A percentile compares a stretch with the other conserved stretches of the same genome.
Conservation (phyloP, 2,113 vertebrate species). For the Cavia porcellus region DNA sequence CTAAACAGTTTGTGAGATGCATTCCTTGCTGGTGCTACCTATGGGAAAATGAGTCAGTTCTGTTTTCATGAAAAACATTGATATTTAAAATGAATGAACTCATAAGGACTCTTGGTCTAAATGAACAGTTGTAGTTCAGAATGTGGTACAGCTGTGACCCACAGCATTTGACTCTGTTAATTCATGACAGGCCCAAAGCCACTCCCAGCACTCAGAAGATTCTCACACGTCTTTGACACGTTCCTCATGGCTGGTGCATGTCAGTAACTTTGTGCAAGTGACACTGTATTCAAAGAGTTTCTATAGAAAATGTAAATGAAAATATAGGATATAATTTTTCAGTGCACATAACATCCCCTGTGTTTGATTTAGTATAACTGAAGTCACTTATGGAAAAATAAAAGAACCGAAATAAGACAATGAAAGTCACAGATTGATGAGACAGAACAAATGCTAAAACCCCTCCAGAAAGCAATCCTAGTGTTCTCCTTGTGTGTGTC, state of each 20-base stretch:
- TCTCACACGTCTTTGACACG: no score
- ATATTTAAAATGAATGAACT: background rate
- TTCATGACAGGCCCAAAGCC: no score
- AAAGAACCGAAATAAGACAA: background rate
- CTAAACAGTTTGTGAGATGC: background rate
- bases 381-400: background rate
- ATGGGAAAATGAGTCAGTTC: background rate
- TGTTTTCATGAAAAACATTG: background rate
- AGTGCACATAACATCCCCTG: background rate
- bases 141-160: no score
- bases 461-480: no score
- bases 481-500: no score
- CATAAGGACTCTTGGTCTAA: no score
- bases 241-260: no score
- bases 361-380: background rate
- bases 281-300: background rate
- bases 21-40: background rate
- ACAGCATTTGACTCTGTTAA: background rate
- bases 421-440: background rate
- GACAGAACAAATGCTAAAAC: background rate
- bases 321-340: background rate
- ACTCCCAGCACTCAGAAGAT: no score
- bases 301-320: background rate
- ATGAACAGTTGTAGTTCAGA: no score
- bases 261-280: background rate